Conservation (phyloP, 2,888 invertebrate species). For the Cheiracanthium punctorium region DNA sequence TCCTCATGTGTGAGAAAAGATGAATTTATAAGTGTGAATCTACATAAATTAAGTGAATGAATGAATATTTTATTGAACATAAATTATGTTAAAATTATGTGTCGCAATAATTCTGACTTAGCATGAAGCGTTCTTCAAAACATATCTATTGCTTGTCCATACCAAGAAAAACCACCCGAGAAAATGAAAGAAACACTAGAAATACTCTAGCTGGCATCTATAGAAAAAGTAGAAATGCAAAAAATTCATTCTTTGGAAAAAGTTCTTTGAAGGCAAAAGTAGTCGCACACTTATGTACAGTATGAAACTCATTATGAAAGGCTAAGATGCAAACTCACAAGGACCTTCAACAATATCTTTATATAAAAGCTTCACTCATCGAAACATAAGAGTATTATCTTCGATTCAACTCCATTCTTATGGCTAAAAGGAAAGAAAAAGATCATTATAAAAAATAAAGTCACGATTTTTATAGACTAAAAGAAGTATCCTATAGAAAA, state of each 20-base stretch:
- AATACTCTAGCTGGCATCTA: slow-evolving; percentile 29
- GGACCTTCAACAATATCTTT: slow-evolving; percentile 35
- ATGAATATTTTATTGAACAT: too few species aligned
- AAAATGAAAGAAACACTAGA: slow-evolving; percentile 5
- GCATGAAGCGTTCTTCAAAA: slow-evolving; percentile 38
- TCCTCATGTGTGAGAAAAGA: too few species aligned
- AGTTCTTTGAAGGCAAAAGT: slow-evolving; percentile 67
- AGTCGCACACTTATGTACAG: slow-evolving; percentile 66
- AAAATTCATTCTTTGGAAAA: slow-evolving; percentile 42
- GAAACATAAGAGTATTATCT: slow-evolving; percentile 61
- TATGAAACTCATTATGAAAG: slow-evolving; percentile 65
- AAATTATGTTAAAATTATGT: too few species aligned
- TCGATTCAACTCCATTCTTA: slow-evolving; percentile 70
- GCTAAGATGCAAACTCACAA: slow-evolving; percentile 61
- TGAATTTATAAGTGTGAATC: too few species aligned
- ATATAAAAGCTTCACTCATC: slow-evolving; percentile 27
- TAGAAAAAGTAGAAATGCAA: slow-evolving; percentile 67
- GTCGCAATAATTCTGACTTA: slow-evolving; percentile 42
- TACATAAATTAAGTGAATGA: too few species aligned
- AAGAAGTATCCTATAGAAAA: too few species aligned
- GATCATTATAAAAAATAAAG: background rate
- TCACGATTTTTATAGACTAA: too few species aligned
- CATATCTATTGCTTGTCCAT: slow-evolving; percentile 35
- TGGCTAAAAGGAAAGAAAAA: slow-evolving; percentile 51
- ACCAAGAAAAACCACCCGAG: slow-evolving; percentile 26